Evolutionary conservation across 2,888 invertebrate genomes (phyloP).

Genomic region (Cabera pusaria): DNA sequence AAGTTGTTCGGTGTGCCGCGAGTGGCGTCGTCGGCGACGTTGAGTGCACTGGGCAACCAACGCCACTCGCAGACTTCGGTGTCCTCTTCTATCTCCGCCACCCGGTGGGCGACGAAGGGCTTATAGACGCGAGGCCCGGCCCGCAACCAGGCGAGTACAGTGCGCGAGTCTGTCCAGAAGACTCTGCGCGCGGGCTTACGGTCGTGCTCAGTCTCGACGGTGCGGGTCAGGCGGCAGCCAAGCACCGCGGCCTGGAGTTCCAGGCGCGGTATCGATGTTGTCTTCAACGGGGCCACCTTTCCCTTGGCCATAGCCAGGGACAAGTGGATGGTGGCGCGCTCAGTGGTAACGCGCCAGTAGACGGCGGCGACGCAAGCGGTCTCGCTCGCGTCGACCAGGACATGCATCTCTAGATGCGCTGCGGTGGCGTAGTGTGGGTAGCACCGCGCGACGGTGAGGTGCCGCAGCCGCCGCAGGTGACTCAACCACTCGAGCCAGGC

Average conservation of each 20-base stretch:
- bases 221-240: conserved; percentile 11
- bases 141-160: too few species aligned
- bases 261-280: conserved; percentile 7
- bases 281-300: conserved; percentile 2
- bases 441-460: conserved; percentile 4
- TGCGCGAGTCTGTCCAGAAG: conserved; percentile 12
- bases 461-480: not conserved
- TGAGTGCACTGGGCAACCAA: conserved; percentile 3
- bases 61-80: conserved; percentile 4
- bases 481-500: not conserved
- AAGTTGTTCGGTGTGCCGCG: not conserved
- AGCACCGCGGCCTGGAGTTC: conserved; percentile 14
- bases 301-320: too few species aligned
- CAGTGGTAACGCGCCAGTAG: conserved; percentile 16
- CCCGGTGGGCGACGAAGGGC: conserved; percentile 24
- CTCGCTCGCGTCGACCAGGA: too few species aligned
- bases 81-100: conserved; percentile 20
- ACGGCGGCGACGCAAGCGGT: conserved; percentile 27
- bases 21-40: not conserved
- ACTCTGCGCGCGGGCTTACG: not conserved
- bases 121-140: not conserved
- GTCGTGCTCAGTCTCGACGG: conserved; percentile 16
- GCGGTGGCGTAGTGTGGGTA: conserved; percentile 20
- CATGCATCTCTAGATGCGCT: conserved; percentile 6
- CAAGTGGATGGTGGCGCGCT: too few species aligned